These are phyloP conservation scores for Enteromius argenteus DNA, from an alignment of 2,797 vertebrate species.

Conservation along the genomic window DNA sequence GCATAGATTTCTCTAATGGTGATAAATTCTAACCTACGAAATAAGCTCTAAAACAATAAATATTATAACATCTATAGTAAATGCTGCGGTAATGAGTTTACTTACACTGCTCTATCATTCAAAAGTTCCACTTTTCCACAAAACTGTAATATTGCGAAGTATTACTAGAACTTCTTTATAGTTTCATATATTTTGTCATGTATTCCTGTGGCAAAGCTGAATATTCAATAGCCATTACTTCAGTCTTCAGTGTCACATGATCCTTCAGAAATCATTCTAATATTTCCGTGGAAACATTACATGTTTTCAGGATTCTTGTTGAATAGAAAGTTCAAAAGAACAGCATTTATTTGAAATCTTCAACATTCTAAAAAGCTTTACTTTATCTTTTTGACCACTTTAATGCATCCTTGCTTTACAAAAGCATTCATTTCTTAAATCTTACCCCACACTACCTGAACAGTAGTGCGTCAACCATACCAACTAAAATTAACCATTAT, in stretches of 20 bases:
- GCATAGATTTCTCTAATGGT: neutral
- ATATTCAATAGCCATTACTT: neutral
- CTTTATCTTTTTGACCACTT: neutral
- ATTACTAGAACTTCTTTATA: neutral
- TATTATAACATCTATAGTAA: neutral
- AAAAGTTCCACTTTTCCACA: neutral
- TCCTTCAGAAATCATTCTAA: neutral
- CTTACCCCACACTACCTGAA: neutral
- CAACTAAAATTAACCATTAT: neutral
- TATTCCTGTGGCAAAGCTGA: neutral
- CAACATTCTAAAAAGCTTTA: neutral
- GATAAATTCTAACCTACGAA: neutral
- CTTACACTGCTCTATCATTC: neutral
- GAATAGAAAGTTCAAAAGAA: neutral
- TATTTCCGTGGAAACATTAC: neutral
- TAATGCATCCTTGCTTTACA: neutral
- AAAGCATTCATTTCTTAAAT: too few relatives aligned
- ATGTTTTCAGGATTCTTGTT: neutral
- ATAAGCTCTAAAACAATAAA: conserved; percentile 3
- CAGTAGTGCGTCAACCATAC: neutral
- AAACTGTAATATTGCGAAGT: neutral
- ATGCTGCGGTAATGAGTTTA: neutral
- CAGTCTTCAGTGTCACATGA: neutral
- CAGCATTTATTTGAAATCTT: neutral
- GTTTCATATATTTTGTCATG: neutral